Evolutionary conservation across 1,140 invertebrate species (phyloP).

Genomic region (Tenebrio molitor): DNA sequence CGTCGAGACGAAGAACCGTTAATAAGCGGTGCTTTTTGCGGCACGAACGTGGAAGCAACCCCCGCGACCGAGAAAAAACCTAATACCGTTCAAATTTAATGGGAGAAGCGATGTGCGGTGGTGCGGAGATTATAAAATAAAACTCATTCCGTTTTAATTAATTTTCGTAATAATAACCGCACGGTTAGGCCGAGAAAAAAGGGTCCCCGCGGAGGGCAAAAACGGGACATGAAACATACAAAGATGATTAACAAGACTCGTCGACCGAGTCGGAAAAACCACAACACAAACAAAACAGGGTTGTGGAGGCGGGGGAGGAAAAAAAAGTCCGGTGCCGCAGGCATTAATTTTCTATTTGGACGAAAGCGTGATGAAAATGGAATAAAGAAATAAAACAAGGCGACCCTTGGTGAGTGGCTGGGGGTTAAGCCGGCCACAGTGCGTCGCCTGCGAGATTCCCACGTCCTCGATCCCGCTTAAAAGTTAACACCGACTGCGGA

Average conservation of each 20-base stretch:
- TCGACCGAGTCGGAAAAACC: slow-evolving; percentile 9
- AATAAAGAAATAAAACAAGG: slow-evolving; percentile 40
- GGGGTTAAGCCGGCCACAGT: slow-evolving; percentile 25
- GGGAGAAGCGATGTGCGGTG: background rate
- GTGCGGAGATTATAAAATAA: slow-evolving; percentile 12
- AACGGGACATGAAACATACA: slow-evolving; percentile 10
- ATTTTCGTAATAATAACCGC: slow-evolving; percentile 16
- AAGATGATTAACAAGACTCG: slow-evolving; percentile 39
- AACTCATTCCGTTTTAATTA: slow-evolving; percentile 37
- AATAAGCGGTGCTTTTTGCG: too few species aligned
- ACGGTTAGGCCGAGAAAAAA: slow-evolving; percentile 4
- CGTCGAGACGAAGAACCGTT: too few species aligned
- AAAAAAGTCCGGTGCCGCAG: slow-evolving; percentile 13
- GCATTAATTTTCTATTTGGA: slow-evolving; percentile 40
- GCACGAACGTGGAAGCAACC: too few species aligned
- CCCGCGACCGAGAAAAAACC: too few species aligned
- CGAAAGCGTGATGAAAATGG: slow-evolving; percentile 38
- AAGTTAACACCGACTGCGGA: slow-evolving; percentile 24
- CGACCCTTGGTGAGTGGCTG: slow-evolving; percentile 25
- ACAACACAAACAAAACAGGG: slow-evolving; percentile 21
- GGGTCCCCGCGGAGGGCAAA: background rate
- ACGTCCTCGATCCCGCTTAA: slow-evolving; percentile 16
- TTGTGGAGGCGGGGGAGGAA: too few species aligned
- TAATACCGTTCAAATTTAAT: slow-evolving; percentile 20
- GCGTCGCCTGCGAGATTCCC: slow-evolving; percentile 28